These are phyloP conservation scores for Caenorhabditis doughertyi DNA, from an alignment of 2,888 invertebrate genomes.

Conservation along the genomic window DNA sequence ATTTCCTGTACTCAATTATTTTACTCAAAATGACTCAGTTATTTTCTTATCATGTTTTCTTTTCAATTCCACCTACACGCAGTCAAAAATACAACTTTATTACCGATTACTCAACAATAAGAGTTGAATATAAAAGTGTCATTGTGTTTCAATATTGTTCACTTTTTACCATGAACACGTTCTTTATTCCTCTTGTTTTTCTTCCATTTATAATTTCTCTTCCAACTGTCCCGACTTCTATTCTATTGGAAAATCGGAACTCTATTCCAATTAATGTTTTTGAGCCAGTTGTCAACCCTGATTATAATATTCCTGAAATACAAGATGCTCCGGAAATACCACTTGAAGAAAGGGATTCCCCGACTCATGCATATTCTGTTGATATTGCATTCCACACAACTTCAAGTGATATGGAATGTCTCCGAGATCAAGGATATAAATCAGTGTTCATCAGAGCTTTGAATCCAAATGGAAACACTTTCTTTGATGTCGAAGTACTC, in stretches of 20 bases:
- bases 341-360: conserved; percentile 26
- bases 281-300: conserved; percentile 37
- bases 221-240: not conserved
- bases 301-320: conserved; percentile 50
- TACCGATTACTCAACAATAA: conserved; percentile 35
- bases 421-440: conserved; percentile 49
- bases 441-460: conserved; percentile 64
- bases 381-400: conserved; percentile 55
- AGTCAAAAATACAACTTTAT: conserved; percentile 53
- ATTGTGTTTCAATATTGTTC: not conserved
- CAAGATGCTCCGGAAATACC: conserved; percentile 46
- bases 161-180: conserved; percentile 21
- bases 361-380: conserved; percentile 58
- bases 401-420: conserved; percentile 52
- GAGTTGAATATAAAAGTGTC: conserved; percentile 33
- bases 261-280: not conserved
- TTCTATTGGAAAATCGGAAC: not conserved
- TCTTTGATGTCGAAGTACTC: conserved; percentile 59
- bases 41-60: conserved; percentile 50
- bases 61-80: conserved; percentile 40
- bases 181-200: not conserved
- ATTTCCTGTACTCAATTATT: not conserved
- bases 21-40: conserved; percentile 26
- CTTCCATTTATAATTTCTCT: not conserved
- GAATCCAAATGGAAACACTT: conserved; percentile 62